Conservation (phyloP, 2,113 vertebrate genomes). For the Peucedramus taeniatus region DNA sequence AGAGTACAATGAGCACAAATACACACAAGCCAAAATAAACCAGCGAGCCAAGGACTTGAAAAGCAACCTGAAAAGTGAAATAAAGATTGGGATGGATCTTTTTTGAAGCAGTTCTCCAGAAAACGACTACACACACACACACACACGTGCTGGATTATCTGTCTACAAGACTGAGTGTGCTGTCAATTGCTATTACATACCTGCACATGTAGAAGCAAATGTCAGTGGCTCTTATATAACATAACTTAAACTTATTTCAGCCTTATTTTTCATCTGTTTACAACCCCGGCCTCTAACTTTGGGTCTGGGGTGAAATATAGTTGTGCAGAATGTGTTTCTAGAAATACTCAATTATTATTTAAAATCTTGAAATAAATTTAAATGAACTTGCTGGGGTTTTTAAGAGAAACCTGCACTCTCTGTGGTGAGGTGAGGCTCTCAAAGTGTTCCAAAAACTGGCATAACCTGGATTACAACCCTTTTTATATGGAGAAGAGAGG, state of each 20-base stretch:
- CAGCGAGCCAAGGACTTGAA: neutral
- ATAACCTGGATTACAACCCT: neutral
- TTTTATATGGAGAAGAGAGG: neutral
- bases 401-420: neutral
- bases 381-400: neutral
- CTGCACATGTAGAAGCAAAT: neutral
- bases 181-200: neutral
- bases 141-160: neutral
- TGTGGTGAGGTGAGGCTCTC: neutral
- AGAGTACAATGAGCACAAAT: neutral
- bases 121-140: neutral
- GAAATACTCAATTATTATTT: neutral
- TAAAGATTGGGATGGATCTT: neutral
- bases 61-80: neutral
- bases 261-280: constrained; percentile 21
- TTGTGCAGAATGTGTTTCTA: neutral
- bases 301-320: neutral
- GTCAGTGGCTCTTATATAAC: neutral
- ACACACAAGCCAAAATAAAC: constrained; percentile 18
- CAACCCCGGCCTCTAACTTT: neutral
- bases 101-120: neutral
- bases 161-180: neutral
- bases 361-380: neutral
- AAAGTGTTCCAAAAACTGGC: neutral
- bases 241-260: neutral